phyloP scores from a whole-genome alignment of 1,140 invertebrate genomes.

The Chironomus tepperi region DNA sequence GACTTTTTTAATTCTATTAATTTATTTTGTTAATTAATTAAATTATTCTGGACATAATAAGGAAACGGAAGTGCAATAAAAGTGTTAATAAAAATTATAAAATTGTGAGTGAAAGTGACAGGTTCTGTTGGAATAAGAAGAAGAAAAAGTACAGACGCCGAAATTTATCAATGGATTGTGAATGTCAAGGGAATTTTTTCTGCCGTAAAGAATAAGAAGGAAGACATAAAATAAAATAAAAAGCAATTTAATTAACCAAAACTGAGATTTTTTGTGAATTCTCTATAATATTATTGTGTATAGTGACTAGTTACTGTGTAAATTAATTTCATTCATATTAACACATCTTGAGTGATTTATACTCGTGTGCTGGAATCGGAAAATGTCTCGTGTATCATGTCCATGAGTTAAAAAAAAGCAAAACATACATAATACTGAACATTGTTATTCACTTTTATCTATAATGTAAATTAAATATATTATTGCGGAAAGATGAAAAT shows the following conservation, averaged over 20 bases:
- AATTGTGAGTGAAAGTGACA: neutral
- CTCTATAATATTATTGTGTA: neutral
- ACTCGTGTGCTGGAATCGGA: neutral
- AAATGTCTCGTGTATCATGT: neutral
- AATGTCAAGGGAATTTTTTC: neutral
- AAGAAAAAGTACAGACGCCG: neutral
- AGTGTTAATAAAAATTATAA: neutral
- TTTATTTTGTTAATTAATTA: neutral
- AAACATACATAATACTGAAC: neutral
- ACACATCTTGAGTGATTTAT: neutral
- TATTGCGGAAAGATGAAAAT: neutral
- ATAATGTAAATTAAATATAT: slow-evolving; percentile 16
- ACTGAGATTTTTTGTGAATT: neutral
- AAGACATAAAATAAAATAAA: neutral
- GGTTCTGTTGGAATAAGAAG: neutral
- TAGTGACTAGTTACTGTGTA: neutral
- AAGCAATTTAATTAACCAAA: neutral
- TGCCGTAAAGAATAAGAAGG: neutral
- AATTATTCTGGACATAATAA: neutral
- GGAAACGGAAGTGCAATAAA: slow-evolving; percentile 1
- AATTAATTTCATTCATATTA: neutral
- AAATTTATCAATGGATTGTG: neutral
- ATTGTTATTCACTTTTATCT: neutral
- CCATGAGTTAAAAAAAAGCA: neutral
- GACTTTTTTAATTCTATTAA: neutral